A percentile compares a stretch with the other conserved stretches of the same genome.
phyloP scores from a whole-genome alignment of 2,888 invertebrate species.

The Phyllotreta striolata region DNA sequence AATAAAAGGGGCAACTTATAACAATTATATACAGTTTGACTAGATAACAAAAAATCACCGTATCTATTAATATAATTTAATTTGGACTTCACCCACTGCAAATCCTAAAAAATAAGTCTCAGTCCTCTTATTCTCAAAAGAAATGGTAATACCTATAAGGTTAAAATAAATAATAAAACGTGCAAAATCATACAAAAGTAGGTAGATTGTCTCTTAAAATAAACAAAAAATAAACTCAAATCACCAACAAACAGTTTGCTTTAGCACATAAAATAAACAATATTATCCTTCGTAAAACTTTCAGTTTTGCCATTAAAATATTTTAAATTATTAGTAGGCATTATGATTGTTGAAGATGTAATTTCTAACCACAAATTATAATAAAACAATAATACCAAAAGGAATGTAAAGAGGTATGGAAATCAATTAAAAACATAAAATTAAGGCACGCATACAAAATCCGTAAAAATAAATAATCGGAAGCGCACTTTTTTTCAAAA shows the following conservation, averaged over 20 bases:
- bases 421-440: conserved; percentile 4
- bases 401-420: conserved; percentile 43
- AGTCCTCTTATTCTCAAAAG: conserved; percentile 22
- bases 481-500: conserved; percentile 35
- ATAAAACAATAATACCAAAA: not conserved
- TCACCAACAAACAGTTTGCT: not conserved
- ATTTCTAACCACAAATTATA: too few relatives aligned
- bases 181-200: conserved; percentile 10
- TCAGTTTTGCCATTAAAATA: too few relatives aligned
- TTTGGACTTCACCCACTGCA: conserved; percentile 26
- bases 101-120: conserved; percentile 11
- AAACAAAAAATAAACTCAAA: not conserved
- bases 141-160: not conserved
- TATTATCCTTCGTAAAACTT: too few relatives aligned
- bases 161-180: conserved; percentile 1
- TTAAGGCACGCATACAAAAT: conserved; percentile 12
- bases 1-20: conserved; percentile 41
- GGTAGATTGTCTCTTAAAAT: not conserved
- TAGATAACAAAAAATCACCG: conserved; percentile 43
- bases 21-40: conserved; percentile 47
- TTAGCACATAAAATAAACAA: too few relatives aligned
- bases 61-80: conserved; percentile 14
- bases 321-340: too few relatives aligned
- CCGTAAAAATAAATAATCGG: conserved; percentile 21
- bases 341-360: too few relatives aligned